Conservation (phyloP, 2,113 vertebrate species). For the Chlamydotis undulata region DNA sequence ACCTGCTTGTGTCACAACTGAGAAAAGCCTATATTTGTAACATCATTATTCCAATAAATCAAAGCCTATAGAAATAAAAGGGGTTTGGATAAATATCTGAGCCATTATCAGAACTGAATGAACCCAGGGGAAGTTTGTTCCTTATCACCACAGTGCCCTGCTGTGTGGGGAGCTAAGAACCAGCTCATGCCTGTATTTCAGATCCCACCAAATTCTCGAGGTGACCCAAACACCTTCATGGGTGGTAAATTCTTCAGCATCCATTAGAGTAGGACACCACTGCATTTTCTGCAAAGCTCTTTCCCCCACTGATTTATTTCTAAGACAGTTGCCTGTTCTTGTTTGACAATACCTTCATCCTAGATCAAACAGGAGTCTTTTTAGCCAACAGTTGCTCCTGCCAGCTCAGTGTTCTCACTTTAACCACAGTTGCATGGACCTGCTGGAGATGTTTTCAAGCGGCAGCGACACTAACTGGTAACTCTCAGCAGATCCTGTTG, state of each 20-base stretch:
- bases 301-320: not conserved
- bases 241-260: not conserved
- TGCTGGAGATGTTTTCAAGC: not conserved
- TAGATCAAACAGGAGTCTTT: not conserved
- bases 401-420: not conserved
- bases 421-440: not conserved
- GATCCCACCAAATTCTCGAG: not conserved
- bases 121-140: not conserved
- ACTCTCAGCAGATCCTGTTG: not conserved
- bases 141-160: not conserved
- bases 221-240: not conserved
- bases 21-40: not conserved
- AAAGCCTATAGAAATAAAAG: not conserved
- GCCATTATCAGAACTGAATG: not conserved
- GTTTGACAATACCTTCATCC: not conserved
- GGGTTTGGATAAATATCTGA: not conserved
- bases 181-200: not conserved
- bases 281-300: not conserved
- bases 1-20: not conserved
- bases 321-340: not conserved
- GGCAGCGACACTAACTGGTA: not conserved
- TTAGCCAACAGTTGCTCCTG: not conserved
- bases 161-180: not conserved
- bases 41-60: not conserved
- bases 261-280: not conserved